phyloP scores from a whole-genome alignment of 2,888 invertebrate species.

The Meteorus colon region DNA sequence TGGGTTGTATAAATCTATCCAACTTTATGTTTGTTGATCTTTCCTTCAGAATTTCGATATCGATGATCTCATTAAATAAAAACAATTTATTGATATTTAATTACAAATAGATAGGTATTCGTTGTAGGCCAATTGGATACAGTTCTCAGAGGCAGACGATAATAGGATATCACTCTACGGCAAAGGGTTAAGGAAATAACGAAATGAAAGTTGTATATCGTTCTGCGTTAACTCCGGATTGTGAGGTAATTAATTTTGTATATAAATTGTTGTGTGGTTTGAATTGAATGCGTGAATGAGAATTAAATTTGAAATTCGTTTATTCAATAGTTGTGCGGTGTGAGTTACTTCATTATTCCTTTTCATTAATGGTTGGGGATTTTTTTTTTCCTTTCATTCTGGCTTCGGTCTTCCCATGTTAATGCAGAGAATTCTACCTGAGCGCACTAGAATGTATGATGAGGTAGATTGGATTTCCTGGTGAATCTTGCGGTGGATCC shows the following conservation, averaged over 20 bases:
- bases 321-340: background rate
- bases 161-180: no score
- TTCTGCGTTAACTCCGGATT: no score
- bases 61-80: no score
- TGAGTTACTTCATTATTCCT: background rate
- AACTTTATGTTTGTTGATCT: no score
- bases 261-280: background rate
- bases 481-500: conserved; percentile 35
- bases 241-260: background rate
- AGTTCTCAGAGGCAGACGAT: no score
- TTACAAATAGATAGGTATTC: no score
- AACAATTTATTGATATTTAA: no score
- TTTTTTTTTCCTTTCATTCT: conserved; percentile 7
- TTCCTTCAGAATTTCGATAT: no score
- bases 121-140: no score
- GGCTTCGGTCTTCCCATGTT: background rate
- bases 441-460: conserved; percentile 3
- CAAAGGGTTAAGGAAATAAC: no score
- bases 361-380: conserved; percentile 10
- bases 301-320: background rate
- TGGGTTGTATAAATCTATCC: no score
- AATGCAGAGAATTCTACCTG: conserved; percentile 23
- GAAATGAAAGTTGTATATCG: no score
- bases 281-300: background rate
- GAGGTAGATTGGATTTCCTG: conserved; percentile 40